phyloP scores from a whole-genome alignment of 2,888 invertebrate genomes.

The Strigamia maritima region DNA sequence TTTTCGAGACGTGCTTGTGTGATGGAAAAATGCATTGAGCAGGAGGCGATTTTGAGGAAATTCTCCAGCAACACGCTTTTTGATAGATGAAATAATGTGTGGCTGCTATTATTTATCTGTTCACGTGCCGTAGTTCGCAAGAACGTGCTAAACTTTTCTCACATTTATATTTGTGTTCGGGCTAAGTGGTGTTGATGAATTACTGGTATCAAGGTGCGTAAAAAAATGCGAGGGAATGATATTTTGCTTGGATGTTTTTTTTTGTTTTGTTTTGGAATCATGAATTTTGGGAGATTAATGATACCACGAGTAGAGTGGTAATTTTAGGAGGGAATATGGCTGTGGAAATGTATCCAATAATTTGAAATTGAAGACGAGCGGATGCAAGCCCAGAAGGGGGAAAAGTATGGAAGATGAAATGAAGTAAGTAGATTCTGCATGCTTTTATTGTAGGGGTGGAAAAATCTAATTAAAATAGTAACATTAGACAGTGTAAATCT shows the following conservation, averaged over 20 bases:
- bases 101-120: background rate
- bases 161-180: background rate
- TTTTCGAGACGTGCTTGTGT: background rate
- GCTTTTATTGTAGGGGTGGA: too few relatives aligned
- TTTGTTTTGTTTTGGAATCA: background rate
- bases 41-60: background rate
- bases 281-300: background rate
- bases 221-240: background rate
- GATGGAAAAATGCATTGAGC: background rate
- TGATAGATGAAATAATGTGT: background rate
- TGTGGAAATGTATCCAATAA: background rate
- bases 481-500: too few relatives aligned
- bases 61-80: background rate
- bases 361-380: background rate
- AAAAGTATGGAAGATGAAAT: too few relatives aligned
- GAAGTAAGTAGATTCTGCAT: too few relatives aligned
- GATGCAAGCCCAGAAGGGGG: too few relatives aligned
- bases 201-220: background rate
- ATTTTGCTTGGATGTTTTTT: background rate
- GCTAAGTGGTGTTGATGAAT: background rate
- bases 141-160: background rate
- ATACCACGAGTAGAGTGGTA: background rate
- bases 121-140: background rate
- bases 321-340: background rate
- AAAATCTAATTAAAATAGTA: too few relatives aligned